Evolutionary conservation across 2,113 vertebrate genomes (phyloP), one percentile per base, ranked within the genome.

Genomic region (Phalacrocorax carbo): DNA sequence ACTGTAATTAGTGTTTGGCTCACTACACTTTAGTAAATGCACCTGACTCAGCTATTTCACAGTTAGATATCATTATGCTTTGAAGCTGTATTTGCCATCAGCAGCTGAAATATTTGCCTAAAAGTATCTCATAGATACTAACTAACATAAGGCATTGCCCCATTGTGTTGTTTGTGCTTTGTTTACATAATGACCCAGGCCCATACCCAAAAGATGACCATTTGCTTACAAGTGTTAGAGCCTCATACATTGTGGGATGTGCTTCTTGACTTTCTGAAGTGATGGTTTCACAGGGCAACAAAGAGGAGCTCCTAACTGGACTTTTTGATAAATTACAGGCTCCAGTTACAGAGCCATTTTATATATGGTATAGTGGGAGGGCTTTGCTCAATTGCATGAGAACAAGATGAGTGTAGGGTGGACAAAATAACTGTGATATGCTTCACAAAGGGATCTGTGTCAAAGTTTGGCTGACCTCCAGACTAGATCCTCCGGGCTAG

Each of bases 11-110:
- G 82, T 71, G 93, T 93, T 95, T 96, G 94, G 96, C 87, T 94
- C 55, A 11, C 71, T 61, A 82, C 55, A 10, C 84, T 94, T 79
- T 1, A 71, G 87, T 81, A 94, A 97, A 91, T 93, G 95, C 94
- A 96, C 95, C 96, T 97, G 97, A 97, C 97, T 97, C 97, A 97
- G 95, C 96, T 95, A 52, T 96, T 95, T 94, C 79, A 49, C 75
- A 93, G 97, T 93, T 93, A 95, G 96, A 93, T 97, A 96, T 66
- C 87, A 60, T 85, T 96, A 34, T 52, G 87, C 95, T 97, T 97
- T 97, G 96, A 97, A 97, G 96, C 54, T 82, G 32, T 95, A 90
- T 95, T 96, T 96, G 95, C 91, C 84, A 91, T 94, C 94, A 93
- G 82, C 89, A 88, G 64, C 85, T 95, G 95, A 95, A 97, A 70